These are phyloP conservation scores for Campopleginae sp. DNA, from an alignment of 2,888 invertebrate species.

Conservation along the genomic window DNA sequence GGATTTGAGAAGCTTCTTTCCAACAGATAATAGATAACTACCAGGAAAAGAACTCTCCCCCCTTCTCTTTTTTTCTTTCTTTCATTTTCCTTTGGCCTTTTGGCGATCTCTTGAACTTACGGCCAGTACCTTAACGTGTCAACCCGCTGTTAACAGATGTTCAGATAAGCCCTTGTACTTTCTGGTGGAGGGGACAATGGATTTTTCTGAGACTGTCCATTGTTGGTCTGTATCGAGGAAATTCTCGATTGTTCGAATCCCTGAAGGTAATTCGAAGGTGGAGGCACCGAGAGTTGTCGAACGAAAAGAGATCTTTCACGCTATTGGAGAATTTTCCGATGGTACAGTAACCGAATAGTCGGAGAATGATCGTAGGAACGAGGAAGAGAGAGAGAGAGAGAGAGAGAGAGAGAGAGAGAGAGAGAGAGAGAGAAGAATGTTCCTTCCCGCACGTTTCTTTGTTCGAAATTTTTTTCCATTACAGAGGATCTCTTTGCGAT, in stretches of 20 bases:
- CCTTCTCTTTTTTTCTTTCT: neutral
- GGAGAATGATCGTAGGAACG: slow-evolving; percentile 6
- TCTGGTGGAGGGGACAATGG: slow-evolving; percentile 73
- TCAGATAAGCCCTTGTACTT: slow-evolving; percentile 79
- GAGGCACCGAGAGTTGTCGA: slow-evolving; percentile 1
- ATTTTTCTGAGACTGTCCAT: slow-evolving; percentile 74
- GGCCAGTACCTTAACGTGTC: slow-evolving; percentile 67
- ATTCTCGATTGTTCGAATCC: slow-evolving; percentile 65
- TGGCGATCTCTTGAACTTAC: slow-evolving; percentile 19
- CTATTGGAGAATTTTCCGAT: slow-evolving; percentile 44
- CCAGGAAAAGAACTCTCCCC: slow-evolving; percentile 67
- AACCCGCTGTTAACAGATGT: slow-evolving; percentile 83
- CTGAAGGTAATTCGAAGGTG: slow-evolving; percentile 60
- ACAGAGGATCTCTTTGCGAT: slow-evolving; percentile 73
- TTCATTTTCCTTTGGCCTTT: slow-evolving; percentile 8
- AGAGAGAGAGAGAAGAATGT: slow-evolving; percentile 1
- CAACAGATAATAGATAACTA: slow-evolving; percentile 82
- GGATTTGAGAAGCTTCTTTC: slow-evolving; percentile 48
- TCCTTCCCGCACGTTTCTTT: slow-evolving; percentile 67
- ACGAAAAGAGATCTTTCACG: slow-evolving; percentile 3
- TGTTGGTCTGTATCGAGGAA: slow-evolving; percentile 72
- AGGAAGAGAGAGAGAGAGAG: slow-evolving; percentile 11
- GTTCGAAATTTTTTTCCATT: slow-evolving; percentile 71
- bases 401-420: no score
- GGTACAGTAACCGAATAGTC: slow-evolving; percentile 29